Conservation (phyloP, 2,888 invertebrate genomes). For the Leptarthrus brevirostris region DNA sequence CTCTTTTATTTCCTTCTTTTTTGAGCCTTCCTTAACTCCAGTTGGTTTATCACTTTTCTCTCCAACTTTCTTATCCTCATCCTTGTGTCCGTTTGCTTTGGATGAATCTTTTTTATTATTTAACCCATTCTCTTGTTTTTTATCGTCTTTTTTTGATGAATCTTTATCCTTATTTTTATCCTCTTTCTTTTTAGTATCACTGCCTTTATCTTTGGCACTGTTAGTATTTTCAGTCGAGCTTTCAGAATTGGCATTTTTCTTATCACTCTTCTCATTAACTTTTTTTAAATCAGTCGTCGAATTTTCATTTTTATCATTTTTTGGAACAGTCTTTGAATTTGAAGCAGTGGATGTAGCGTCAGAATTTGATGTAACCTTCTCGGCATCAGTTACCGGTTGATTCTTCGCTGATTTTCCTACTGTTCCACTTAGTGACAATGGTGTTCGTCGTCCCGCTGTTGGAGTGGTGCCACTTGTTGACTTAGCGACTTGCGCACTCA, state of each 20-base stretch:
- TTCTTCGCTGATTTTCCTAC: background rate
- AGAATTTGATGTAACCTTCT: background rate
- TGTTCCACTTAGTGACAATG: slow-evolving; percentile 5
- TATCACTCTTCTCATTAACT: background rate
- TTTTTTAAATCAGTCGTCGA: slow-evolving; percentile 9
- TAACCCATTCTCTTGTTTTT: slow-evolving; percentile 32
- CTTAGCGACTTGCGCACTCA: slow-evolving; percentile 45
- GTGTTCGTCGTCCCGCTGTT: slow-evolving; percentile 25
- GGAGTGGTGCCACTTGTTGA: slow-evolving; percentile 2
- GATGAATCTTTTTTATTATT: slow-evolving; percentile 2
- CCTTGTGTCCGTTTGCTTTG: slow-evolving; percentile 23
- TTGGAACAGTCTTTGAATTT: background rate
- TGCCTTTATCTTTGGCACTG: slow-evolving; percentile 11
- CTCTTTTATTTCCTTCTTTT: slow-evolving; percentile 2
- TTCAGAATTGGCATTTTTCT: slow-evolving; percentile 7
- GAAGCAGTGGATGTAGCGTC: background rate
- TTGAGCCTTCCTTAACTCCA: background rate
- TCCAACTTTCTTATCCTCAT: background rate
- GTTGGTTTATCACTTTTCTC: background rate
- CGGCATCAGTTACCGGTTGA: background rate
- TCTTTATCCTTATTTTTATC: slow-evolving; percentile 33
- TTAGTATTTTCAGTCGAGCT: slow-evolving; percentile 9
- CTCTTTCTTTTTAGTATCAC: slow-evolving; percentile 7
- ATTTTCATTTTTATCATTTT: background rate
- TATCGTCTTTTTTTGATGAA: background rate